Conservation (phyloP, 2,797 vertebrate genomes). For the Parambassis ranga region DNA sequence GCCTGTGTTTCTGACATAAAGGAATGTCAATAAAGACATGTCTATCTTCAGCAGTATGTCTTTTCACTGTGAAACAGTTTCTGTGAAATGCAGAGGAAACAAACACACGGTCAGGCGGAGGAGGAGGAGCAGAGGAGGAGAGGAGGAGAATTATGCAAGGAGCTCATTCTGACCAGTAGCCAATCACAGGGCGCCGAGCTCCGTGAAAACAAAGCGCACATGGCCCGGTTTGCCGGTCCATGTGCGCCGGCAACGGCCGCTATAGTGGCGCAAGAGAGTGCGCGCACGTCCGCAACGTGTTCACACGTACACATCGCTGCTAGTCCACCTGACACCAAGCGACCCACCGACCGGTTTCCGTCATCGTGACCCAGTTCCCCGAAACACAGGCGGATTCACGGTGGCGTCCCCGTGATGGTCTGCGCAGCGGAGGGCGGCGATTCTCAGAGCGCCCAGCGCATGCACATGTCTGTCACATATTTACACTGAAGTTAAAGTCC, state of each 20-base stretch:
- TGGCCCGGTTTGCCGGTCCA: constrained; percentile 41
- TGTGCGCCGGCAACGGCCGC: constrained; percentile 31
- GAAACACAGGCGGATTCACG: constrained; percentile 24
- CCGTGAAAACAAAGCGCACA: constrained; percentile 63
- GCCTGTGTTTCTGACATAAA: too few relatives aligned
- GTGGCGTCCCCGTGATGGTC: constrained; percentile 30
- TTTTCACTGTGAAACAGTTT: too few relatives aligned
- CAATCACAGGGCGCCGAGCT: constrained; percentile 31
- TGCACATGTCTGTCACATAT: too few relatives aligned
- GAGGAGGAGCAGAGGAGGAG: not conserved
- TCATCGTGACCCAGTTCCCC: constrained; percentile 30
- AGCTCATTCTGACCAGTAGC: constrained; percentile 15
- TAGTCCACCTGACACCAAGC: constrained; percentile 13
- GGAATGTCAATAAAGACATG: too few relatives aligned
- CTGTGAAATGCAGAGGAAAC: too few relatives aligned
- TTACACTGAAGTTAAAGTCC: too few relatives aligned
- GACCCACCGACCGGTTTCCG: constrained; percentile 2
- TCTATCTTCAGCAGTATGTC: too few relatives aligned
- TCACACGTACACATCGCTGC: not conserved
- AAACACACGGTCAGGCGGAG: too few relatives aligned
- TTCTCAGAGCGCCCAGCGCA: too few relatives aligned
- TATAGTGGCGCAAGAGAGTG: not conserved
- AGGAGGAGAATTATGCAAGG: constrained; percentile 34
- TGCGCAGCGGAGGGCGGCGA: too few relatives aligned
- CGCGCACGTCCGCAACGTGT: not conserved